Evolutionary conservation across 1,140 invertebrate genomes (phyloP), one percentile per base, ranked within the genome.

Genomic region (Drosophila funebris): DNA sequence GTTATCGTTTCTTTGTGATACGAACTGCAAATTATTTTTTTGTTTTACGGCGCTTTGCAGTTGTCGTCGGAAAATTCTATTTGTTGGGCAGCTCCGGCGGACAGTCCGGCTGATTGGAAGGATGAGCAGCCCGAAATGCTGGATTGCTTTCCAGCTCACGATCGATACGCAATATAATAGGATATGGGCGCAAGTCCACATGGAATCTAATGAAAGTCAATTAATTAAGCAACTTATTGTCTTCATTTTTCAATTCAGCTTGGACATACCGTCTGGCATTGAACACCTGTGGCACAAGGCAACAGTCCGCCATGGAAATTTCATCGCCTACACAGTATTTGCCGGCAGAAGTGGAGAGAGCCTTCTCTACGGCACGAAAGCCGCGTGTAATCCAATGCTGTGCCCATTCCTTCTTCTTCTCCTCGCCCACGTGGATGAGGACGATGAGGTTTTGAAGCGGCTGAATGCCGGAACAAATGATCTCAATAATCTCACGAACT

Each of bases 251-350:
- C 1, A 16, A 11, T 5, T 0, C 8, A 37, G 1, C 0, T 18
- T 4, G 0, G 22, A 52, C 67, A 83, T 84, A 96, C 95, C 96
- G 95, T 92, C 95, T 94, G 29, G 97, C 97, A 93, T 97, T 97
- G 87, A 96, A 97, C 41, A 98, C 96, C 93, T 99, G 98, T 50
- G 98, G 98, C 41, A 99, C 96, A 18, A 99, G 93, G 90, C 97
- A 99, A 78, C 97, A 97, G 92, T 99, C 98, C 22, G 98, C 98
- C 83, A 99, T 92, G 0, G 98, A 97, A 29, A 99, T 95, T 75
- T 97, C 94, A 92, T 99, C 97, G 2, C 98, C 98, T 1, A 99
- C 96, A 91, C 97, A 98, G 90, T 98, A 99, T 91, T 98, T 97
- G 11, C 98, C 98, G 46, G 97, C 95, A 57, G 95, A 96, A 9